A percentile compares a stretch with the other conserved stretches of the same genome.
These are phyloP conservation scores for Drosophila gunungcola DNA, from an alignment of 1,140 invertebrate genomes.

Conservation along the genomic window DNA sequence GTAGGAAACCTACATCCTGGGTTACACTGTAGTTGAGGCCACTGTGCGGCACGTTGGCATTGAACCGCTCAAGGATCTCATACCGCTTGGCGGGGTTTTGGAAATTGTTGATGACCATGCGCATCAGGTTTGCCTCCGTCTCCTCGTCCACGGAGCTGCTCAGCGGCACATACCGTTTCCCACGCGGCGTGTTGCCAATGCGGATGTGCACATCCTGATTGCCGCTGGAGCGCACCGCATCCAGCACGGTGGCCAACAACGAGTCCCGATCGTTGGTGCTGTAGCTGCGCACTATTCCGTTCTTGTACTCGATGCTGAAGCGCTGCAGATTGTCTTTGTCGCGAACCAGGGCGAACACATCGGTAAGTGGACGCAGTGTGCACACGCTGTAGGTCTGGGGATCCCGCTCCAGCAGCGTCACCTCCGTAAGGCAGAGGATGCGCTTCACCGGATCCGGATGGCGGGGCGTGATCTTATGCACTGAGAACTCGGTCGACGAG, in stretches of 20 bases:
- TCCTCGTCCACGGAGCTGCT: conserved; percentile 96
- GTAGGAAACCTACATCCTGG: conserved; percentile 92
- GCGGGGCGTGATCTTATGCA: conserved; percentile 93
- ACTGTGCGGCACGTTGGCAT: conserved; percentile 98
- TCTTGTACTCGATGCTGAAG: conserved; percentile 97
- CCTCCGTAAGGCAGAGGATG: conserved; percentile 97
- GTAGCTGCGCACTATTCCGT: conserved; percentile 95
- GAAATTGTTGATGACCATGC: conserved; percentile 84
- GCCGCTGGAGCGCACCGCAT: conserved; percentile 97
- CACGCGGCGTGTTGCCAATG: conserved; percentile 92
- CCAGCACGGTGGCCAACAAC: conserved; percentile 96
- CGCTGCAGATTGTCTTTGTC: conserved; percentile 96
- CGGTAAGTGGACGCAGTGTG: conserved; percentile 94
- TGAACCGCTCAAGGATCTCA: conserved; percentile 96
- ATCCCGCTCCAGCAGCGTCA: conserved; percentile 98
- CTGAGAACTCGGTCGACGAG: conserved; percentile 95
- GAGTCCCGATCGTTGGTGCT: conserved; percentile 95
- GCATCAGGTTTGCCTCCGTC: conserved; percentile 91
- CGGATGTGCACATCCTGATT: conserved; percentile 99
- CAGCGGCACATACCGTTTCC: conserved; percentile 95
- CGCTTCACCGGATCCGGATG: conserved; percentile 92
- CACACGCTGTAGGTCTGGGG: conserved; percentile 96
- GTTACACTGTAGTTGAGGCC: conserved; percentile 98
- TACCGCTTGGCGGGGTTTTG: conserved; percentile 84
- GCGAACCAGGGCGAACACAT: conserved; percentile 96